phyloP scores from a whole-genome alignment of 1,140 invertebrate species.

The Drosophila persimilis region DNA sequence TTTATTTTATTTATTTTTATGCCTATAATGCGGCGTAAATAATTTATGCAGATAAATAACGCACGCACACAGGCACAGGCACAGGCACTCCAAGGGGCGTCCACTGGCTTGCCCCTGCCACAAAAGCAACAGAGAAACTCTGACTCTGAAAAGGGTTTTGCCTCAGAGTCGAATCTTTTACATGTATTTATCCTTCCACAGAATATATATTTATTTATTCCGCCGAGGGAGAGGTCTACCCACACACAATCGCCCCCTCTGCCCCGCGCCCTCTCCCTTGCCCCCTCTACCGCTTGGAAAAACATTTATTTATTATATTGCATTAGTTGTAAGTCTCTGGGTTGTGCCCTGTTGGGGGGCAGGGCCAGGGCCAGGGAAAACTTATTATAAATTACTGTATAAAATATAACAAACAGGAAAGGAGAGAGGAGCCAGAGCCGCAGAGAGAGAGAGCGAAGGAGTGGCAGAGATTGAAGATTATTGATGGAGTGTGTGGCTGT shows the following conservation, averaged over 20 bases:
- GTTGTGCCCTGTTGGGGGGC: constrained; percentile 6
- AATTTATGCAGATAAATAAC: constrained; percentile 81
- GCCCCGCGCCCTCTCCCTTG: no score
- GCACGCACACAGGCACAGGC: constrained; percentile 50
- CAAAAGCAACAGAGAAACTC: constrained; percentile 58
- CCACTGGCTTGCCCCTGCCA: not conserved
- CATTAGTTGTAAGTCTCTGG: constrained; percentile 74
- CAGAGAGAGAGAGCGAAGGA: not conserved
- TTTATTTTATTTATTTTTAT: constrained; percentile 82
- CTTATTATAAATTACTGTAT: constrained; percentile 77
- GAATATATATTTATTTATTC: constrained; percentile 81
- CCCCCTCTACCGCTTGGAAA: constrained; percentile 52
- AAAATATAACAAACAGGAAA: constrained; percentile 62
- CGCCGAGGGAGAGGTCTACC: constrained; percentile 22
- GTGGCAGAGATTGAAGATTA: constrained; percentile 25
- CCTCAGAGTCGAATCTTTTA: constrained; percentile 18
- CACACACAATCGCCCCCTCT: constrained; percentile 33
- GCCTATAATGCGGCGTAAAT: constrained; percentile 79
- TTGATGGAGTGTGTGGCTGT: constrained; percentile 33
- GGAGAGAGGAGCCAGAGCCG: constrained; percentile 2
- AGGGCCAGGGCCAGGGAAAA: constrained; percentile 43
- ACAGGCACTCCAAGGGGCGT: constrained; percentile 47
- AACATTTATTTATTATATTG: constrained; percentile 80
- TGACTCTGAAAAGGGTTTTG: constrained; percentile 44
- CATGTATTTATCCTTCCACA: constrained; percentile 67